phyloP scores from a whole-genome alignment of 2,888 invertebrate species.

The Chesias legatella region DNA sequence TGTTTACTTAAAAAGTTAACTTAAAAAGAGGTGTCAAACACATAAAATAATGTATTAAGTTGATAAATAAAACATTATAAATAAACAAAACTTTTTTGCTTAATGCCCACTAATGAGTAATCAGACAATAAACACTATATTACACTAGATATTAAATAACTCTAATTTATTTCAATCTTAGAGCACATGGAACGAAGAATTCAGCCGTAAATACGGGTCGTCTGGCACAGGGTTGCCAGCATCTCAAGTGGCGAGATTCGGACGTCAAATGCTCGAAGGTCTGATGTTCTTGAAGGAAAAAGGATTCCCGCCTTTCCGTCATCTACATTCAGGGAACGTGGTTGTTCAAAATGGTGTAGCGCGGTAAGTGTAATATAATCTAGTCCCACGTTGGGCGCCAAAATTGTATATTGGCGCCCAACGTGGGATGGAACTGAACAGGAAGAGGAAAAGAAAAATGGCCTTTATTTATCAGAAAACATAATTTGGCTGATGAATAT shows the following conservation, averaged over 20 bases:
- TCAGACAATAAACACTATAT: no score
- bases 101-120: no score
- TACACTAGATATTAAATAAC: no score
- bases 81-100: no score
- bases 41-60: no score
- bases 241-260: conserved; percentile 91
- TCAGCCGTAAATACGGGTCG: conserved; percentile 86
- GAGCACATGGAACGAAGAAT: conserved; percentile 91
- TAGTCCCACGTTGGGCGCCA: conserved; percentile 12
- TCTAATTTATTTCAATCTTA: conserved; percentile 41
- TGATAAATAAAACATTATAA: no score
- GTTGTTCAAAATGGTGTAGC: conserved; percentile 96
- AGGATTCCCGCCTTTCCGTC: conserved; percentile 92
- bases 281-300: conserved; percentile 91
- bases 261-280: conserved; percentile 93
- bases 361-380: conserved; percentile 78
- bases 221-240: conserved; percentile 85
- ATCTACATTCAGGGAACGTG: conserved; percentile 94
- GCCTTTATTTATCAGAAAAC: no score
- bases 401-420: conserved; percentile 8
- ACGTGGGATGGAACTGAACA: no score
- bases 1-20: no score
- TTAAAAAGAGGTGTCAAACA: no score
- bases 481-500: no score
- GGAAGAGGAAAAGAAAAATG: no score